Conservation (phyloP, 2,797 vertebrate species). For the Cuniculus paca region DNA sequence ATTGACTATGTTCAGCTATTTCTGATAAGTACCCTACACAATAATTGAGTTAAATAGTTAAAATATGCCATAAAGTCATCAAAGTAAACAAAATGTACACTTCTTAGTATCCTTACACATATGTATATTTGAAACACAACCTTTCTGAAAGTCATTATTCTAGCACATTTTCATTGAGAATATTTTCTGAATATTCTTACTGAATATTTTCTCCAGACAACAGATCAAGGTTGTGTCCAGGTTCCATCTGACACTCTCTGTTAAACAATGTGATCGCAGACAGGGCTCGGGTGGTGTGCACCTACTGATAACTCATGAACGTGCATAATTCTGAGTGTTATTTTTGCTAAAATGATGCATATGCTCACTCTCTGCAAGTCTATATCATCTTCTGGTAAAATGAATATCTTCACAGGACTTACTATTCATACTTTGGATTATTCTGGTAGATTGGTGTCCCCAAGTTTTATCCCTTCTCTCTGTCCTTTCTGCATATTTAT, state of each 20-base stretch:
- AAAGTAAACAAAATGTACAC: not conserved
- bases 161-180: not conserved
- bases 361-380: not conserved
- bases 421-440: not conserved
- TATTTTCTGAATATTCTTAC: not conserved
- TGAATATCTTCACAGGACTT: not conserved
- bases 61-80: not conserved
- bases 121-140: not conserved
- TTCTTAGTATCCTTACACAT: not conserved
- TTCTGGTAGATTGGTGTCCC: rapidly evolving
- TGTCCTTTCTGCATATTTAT: not conserved
- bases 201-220: not conserved
- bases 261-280: not conserved
- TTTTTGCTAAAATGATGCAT: not conserved
- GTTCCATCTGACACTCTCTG: not conserved
- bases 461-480: not conserved
- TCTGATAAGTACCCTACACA: not conserved
- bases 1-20: not conserved
- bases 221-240: not conserved
- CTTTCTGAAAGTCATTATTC: not conserved
- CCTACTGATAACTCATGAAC: too few relatives aligned
- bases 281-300: not conserved
- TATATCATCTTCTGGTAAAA: not conserved
- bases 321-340: not conserved
- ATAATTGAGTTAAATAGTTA: not conserved